Evolutionary conservation across 2,797 vertebrate genomes (phyloP).

Genomic region (Malacoraja senta): DNA sequence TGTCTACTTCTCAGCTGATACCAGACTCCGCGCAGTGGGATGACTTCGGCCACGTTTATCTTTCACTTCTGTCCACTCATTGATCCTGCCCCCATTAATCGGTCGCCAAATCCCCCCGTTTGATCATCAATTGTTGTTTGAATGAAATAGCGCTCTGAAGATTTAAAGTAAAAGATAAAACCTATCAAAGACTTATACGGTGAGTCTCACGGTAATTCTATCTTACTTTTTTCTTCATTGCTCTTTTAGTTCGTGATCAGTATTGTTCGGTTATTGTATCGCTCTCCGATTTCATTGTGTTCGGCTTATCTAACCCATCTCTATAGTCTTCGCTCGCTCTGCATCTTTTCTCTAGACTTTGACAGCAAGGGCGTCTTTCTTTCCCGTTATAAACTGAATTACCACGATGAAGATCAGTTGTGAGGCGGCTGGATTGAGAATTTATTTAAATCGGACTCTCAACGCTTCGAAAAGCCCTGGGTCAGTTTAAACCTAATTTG

Average conservation of each 20-base stretch:
- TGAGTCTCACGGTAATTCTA: not conserved
- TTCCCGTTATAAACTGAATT: not conserved
- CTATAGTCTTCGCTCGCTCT: not conserved
- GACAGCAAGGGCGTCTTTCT: not conserved
- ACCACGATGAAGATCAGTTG: no score
- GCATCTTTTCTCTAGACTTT: not conserved
- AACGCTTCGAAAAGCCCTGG: no score
- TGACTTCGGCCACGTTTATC: not conserved
- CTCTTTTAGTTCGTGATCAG: not conserved
- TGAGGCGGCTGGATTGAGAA: no score
- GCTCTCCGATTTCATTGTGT: not conserved
- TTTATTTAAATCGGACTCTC: no score
- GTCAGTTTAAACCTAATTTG: not conserved
- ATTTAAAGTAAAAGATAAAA: not conserved
- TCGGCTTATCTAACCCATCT: not conserved
- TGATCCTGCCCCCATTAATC: not conserved
- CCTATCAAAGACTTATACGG: not conserved
- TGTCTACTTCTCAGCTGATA: no score
- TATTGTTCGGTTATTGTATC: not conserved
- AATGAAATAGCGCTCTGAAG: not conserved
- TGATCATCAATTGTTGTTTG: not conserved
- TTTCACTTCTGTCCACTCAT: not conserved
- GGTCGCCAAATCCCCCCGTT: not conserved
- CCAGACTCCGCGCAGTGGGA: not conserved
- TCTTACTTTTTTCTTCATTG: not conserved